These are phyloP conservation scores for Carettochelys insculpta DNA, from an alignment of 2,113 vertebrate species.

Conservation along the genomic window DNA sequence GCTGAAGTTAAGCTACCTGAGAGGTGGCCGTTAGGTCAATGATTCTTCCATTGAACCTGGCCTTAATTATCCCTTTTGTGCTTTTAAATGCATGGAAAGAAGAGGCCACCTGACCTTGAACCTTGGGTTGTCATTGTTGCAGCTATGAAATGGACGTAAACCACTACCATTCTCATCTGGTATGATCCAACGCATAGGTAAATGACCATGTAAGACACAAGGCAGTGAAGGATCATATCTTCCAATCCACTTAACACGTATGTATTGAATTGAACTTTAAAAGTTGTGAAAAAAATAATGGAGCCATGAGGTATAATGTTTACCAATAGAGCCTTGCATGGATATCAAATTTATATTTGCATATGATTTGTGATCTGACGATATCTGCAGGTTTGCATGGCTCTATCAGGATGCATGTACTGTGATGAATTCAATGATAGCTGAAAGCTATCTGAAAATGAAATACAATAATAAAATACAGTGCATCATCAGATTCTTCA, in stretches of 20 bases:
- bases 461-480: slow-evolving; percentile 55
- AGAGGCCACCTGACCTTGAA: neutral
- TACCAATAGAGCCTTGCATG: neutral
- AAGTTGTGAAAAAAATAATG: slow-evolving; percentile 26
- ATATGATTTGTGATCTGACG: too few relatives aligned
- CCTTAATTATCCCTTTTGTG: rapidly evolving
- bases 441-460: slow-evolving; percentile 44
- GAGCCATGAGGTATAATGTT: neutral
- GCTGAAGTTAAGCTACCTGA: neutral
- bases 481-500: slow-evolving; percentile 10
- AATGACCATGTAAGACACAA: neutral
- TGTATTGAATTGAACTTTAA: slow-evolving; percentile 37
- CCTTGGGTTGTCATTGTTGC: neutral
- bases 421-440: slow-evolving; percentile 8
- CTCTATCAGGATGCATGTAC: rapidly evolving
- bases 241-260: slow-evolving; percentile 26
- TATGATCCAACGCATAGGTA: neutral
- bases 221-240: neutral
- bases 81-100: neutral
- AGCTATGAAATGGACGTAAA: neutral
- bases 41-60: neutral
- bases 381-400: too few relatives aligned
- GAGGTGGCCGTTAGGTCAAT: neutral
- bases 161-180: neutral
- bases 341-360: too few relatives aligned